Conservation (phyloP, 23 tunicate species). For the Corella eumyota region DNA sequence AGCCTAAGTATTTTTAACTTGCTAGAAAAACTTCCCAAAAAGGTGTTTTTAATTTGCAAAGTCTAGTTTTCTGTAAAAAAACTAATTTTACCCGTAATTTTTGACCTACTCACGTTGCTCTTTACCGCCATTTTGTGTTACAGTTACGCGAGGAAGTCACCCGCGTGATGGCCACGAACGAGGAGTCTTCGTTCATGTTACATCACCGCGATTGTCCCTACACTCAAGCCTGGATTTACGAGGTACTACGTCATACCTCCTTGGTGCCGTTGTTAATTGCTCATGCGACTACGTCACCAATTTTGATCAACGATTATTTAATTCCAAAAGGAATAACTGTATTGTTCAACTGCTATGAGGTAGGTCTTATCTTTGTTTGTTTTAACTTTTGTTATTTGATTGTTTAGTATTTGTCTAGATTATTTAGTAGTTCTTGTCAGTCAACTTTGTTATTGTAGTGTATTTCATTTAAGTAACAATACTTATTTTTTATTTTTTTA, state of each 20-base stretch:
- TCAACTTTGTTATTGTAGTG: too few species aligned
- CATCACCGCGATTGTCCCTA: constrained; percentile 22
- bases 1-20: too few species aligned
- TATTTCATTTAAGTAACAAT: too few species aligned
- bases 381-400: background rate
- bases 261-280: constrained; percentile 23
- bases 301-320: constrained; percentile 1
- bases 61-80: too few species aligned
- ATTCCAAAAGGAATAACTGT: constrained; percentile 33
- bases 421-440: too few species aligned
- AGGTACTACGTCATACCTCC: constrained; percentile 27
- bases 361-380: background rate
- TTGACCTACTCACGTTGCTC: too few species aligned
- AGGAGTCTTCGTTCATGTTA: constrained; percentile 9
- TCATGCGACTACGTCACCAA: constrained; percentile 17
- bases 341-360: constrained; percentile 25
- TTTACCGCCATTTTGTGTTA: background rate
- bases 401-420: too few species aligned
- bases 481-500: too few species aligned
- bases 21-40: too few species aligned
- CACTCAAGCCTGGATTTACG: constrained; percentile 44
- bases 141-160: constrained; percentile 30
- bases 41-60: too few species aligned
- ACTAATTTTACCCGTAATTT: too few species aligned
- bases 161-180: constrained; percentile 1